Evolutionary conservation across 2,113 vertebrate species (phyloP), one percentile per base, ranked within the genome.

Genomic region (Poeciliopsis occidentalis): DNA sequence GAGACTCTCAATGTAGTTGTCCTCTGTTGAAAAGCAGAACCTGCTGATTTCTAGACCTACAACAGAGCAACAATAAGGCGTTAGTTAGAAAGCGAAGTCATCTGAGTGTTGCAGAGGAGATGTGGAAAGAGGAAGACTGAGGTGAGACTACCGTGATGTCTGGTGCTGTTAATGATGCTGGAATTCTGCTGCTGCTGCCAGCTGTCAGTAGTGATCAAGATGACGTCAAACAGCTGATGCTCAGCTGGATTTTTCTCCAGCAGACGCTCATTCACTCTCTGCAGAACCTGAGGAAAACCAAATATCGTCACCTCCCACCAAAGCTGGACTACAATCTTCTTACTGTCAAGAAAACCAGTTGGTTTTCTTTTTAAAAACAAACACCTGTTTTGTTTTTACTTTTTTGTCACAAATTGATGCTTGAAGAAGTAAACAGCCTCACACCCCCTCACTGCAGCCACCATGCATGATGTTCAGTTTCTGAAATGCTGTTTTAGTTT

Each of bases 21-120:
- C 92, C 0, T 92, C 82, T 0, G 75, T 87, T 76, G 94, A 92
- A 0, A 96, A 96, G 83, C 93, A 96, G 88, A 96, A 96, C 69
- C 92, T 93, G 80, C 94, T 85, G 71, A 96, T 92, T 41, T 95
- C 93, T 39, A 97, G 86, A 82, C 94, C 96, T 96, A 6, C 34
- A 75, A 79, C 29, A 67, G 70, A 71, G n/a, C 2, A 12, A 3
- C 5, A 26, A 32, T 0, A 15, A 41, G 1, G 54, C 39, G 22
- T 63, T 2, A n/a, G n/a, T n/a, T n/a, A 10, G 34, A 12, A 39
- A 34, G 64, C 54, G 13, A 71, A 69, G 60, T 12, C 7, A 2
- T 3, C 1, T 1, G 8, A 57, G 3, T 17, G 44, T 47, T 47
- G 44, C 44, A 17, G 44, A 5, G 4, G 15, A 47, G 44, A 47